phyloP scores from a whole-genome alignment of 2,113 vertebrate genomes.

The Dicrurus megarhynchus region DNA sequence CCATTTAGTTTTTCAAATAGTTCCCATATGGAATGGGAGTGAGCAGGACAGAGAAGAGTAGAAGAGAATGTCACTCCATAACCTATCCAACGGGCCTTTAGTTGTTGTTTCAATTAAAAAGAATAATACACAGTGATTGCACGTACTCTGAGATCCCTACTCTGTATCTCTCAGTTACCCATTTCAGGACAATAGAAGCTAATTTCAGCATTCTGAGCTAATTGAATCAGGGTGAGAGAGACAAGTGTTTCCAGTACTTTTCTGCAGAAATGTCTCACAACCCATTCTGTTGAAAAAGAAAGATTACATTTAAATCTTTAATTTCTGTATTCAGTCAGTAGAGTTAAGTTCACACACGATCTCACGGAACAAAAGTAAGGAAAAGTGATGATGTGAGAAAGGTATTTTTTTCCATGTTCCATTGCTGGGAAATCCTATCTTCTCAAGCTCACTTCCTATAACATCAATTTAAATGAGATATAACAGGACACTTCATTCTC shows the following conservation, averaged over 20 bases:
- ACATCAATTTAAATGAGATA: neutral
- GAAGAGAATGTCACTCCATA: neutral
- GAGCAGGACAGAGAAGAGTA: neutral
- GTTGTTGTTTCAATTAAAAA: neutral
- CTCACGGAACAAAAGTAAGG: neutral
- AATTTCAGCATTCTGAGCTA: neutral
- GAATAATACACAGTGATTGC: neutral
- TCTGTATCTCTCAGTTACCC: neutral
- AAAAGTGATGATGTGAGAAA: neutral
- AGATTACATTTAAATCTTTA: neutral
- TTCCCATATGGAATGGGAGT: neutral
- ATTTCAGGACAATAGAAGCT: neutral
- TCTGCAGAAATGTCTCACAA: neutral
- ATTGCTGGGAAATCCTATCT: neutral
- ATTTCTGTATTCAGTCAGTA: neutral
- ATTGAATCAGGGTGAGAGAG: neutral
- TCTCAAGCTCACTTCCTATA: neutral
- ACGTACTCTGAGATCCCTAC: neutral
- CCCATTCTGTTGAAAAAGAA: neutral
- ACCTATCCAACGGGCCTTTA: neutral
- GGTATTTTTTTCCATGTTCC: neutral
- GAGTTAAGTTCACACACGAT: neutral
- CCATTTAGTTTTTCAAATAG: neutral
- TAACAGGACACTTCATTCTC: neutral
- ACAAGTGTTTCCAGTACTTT: neutral